These are phyloP conservation scores for Pyrrhia umbra DNA, from an alignment of 2,888 invertebrate species.

Conservation along the genomic window DNA sequence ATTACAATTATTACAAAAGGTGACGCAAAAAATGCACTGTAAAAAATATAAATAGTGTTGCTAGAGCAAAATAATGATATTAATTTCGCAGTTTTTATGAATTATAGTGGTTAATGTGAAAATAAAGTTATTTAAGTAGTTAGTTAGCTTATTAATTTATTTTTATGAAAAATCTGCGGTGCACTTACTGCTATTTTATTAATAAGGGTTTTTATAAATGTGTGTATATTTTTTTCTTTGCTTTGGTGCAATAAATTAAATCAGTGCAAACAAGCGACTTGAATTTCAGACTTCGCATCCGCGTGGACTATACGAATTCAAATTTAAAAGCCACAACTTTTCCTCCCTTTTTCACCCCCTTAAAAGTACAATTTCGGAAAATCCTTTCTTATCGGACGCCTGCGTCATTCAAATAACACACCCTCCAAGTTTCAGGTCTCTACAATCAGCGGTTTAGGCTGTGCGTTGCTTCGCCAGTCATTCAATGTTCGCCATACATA, in stretches of 20 bases:
- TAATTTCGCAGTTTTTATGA: constrained; percentile 32
- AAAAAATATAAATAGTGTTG: constrained; percentile 37
- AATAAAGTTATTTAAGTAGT: constrained; percentile 11
- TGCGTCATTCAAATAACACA: too few relatives aligned
- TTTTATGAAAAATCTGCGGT: neutral
- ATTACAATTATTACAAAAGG: constrained; percentile 27
- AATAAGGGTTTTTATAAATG: too few relatives aligned
- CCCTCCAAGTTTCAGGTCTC: too few relatives aligned
- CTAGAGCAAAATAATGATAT: constrained; percentile 44
- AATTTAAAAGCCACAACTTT: too few relatives aligned
- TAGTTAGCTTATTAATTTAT: constrained; percentile 3
- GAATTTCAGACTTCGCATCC: too few relatives aligned
- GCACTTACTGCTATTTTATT: neutral
- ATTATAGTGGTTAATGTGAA: constrained; percentile 1
- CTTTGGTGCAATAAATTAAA: neutral
- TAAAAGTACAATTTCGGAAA: too few relatives aligned
- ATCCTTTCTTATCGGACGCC: too few relatives aligned
- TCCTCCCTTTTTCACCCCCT: too few relatives aligned
- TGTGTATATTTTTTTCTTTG: neutral
- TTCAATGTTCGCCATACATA: neutral
- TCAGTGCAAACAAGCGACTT: too few relatives aligned
- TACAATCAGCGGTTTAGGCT: too few relatives aligned
- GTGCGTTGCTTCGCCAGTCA: too few relatives aligned
- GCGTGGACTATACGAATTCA: too few relatives aligned
- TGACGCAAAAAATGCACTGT: constrained; percentile 31